Conservation (phyloP, 2,797 vertebrate species). For the Pangasius macronema region DNA sequence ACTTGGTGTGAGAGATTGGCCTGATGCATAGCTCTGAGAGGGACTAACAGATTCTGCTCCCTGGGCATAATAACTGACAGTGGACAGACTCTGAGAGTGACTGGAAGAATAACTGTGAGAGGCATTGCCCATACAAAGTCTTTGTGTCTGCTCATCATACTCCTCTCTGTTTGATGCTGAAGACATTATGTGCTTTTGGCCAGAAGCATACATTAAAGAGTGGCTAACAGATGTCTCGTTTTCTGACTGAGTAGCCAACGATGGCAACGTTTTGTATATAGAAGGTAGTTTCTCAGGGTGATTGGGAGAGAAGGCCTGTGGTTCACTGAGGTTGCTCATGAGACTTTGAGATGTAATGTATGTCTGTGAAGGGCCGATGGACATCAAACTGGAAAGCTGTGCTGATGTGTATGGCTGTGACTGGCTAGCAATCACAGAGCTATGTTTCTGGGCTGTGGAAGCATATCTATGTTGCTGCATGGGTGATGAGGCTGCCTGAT, state of each 20-base stretch:
- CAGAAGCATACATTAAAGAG: slow-evolving; percentile 84
- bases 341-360: slow-evolving; percentile 82
- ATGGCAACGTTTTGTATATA: slow-evolving; percentile 87
- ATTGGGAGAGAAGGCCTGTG: slow-evolving; percentile 83
- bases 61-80: slow-evolving; percentile 88
- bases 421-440: slow-evolving; percentile 91
- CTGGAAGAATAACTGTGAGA: slow-evolving; percentile 87
- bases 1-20: slow-evolving; percentile 82
- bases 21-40: slow-evolving; percentile 87
- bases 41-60: slow-evolving; percentile 83
- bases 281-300: slow-evolving; percentile 87
- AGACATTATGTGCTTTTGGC: slow-evolving; percentile 81
- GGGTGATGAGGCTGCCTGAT: slow-evolving; percentile 79
- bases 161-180: slow-evolving; percentile 79
- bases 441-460: slow-evolving; percentile 88
- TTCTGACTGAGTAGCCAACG: slow-evolving; percentile 85
- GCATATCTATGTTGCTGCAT: slow-evolving; percentile 85
- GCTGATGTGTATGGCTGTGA: slow-evolving; percentile 85
- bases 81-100: slow-evolving; percentile 90
- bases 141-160: slow-evolving; percentile 85
- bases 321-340: slow-evolving; percentile 81
- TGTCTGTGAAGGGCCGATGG: slow-evolving; percentile 87
- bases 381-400: slow-evolving; percentile 88
- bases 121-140: slow-evolving; percentile 84
- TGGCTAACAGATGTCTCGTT: slow-evolving; percentile 83